Base-by-base conservation (phyloP, 92 coral and sea anemone species). In the Phymanthus crucifer region DNA sequence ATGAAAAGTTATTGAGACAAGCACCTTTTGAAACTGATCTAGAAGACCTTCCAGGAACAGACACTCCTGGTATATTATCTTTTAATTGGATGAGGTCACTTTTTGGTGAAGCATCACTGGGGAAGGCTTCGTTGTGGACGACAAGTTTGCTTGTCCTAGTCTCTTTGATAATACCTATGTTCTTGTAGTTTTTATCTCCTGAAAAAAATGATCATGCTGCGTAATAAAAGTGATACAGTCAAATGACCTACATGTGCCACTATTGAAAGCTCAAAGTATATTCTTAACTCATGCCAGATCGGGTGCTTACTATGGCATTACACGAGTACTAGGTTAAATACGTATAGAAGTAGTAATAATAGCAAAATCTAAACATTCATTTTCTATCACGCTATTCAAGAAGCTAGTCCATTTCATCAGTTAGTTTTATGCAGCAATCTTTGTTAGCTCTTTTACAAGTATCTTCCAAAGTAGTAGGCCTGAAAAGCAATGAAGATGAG, bases 11-110 rank as follows among this genome's bases (percentile, higher is more conserved):
- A 36, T 32, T 82, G 18, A 54, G 86, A 43, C 34, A 82, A 18
- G 86, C 86, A 1, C 86, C 86, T 6, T 82, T 82, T 74, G 80
- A 82, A 46, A 52, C 72, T 18, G 86, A 82, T 43, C 80, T 82
- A 26, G 47, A 82, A 36, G 86, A 82, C 6, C 36, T 58, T 32
- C 80, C 80, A 1, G 47, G 64, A 43, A 82, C 86, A 64, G 86
- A 71, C 31, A 68, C 74, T 70, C 86, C 80, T 17, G 18, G 68
- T 17, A 37, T 82, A 21, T 58, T 82, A 32, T 74, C 86, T 16
- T 70, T 32, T n/a, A 36, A 80, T 35, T 82, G 86, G 86, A 32
- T 61, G 38, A 61, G 61, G 1, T 61, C 86, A 61, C 11, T 82
- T 54, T 82, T 82, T 27, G 66, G 75, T 57, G 37, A 10, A n/a